Evolutionary conservation across 1,140 invertebrate genomes (phyloP), one percentile per base, ranked within the genome.

Genomic region (Drosophila auraria): DNA sequence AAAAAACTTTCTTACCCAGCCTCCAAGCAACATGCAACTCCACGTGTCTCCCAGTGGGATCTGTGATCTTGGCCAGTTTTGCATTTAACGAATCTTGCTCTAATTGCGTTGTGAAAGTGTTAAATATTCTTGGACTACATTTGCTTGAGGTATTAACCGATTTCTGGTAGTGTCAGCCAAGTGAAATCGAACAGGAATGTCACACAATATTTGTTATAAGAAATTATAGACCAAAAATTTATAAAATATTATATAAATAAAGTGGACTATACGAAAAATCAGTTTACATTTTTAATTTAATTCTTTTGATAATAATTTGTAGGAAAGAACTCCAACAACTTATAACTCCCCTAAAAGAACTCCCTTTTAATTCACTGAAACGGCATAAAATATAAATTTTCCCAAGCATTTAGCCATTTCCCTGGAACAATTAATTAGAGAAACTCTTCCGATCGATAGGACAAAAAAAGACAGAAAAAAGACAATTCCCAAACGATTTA

Each of bases 71-170:
- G 78, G 78, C 56, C 62, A 70, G 76, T 78, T 84, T 73, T 51
- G 78, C 65, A 64, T 80, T 77, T 61, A 60, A 75, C 47, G 47
- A 56, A 75, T 62, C 61, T 76, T 90, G 86, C 75, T 89, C 86
- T 76, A 81, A 70, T 91, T 89, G 79, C 79, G 66, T 63, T 91
- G 86, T 72, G 86, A 91, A 89, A 89, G 86, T 89, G 86, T 72
- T 72, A 68, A 89, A 82, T 90, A 69, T 89, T 90, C 86, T 79
- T 72, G 86, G 56, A 50, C 78, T 66, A 82, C 50, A 72, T 87
- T 73, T 51, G 44, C 30, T 20, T 14, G 49, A 50, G 50, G 25
- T 60, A 78, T 60, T 68, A 68, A 49, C 44, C 36, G 33, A 56
- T 73, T 14, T 15, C n/a, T 20, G 36, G 23, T 3, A 15, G 36